Evolutionary conservation across 2,113 vertebrate species (phyloP).

Genomic region (Nibea albiflora): DNA sequence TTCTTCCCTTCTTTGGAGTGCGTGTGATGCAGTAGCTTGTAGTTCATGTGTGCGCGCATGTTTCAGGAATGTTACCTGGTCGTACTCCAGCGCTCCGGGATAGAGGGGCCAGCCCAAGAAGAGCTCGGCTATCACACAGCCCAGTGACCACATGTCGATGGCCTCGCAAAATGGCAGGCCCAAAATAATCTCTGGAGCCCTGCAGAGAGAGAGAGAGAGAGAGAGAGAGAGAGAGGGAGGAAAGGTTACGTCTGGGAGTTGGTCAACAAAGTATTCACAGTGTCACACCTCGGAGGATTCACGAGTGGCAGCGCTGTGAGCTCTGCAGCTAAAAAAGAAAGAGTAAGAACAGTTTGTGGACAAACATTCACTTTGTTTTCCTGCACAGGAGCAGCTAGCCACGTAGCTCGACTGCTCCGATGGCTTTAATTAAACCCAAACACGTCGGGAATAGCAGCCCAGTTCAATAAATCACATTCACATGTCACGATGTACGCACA

Average conservation of each 20-base stretch:
- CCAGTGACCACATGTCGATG: conserved; percentile 99
- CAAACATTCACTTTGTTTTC: too few species aligned
- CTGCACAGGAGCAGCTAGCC: too few species aligned
- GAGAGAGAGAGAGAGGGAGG: conserved; percentile 14
- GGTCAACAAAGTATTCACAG: not conserved
- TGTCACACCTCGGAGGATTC: not conserved
- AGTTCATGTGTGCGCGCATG: not conserved
- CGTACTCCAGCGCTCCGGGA: conserved; percentile 97
- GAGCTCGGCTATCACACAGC: conserved; percentile 97
- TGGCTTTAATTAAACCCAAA: too few species aligned
- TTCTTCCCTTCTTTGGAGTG: not conserved
- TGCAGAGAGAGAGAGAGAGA: conserved; percentile 80
- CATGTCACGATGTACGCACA: too few species aligned
- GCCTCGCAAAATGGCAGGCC: conserved; percentile 98
- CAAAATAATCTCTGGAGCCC: conserved; percentile 99
- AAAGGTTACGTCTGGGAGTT: conserved; percentile 28
- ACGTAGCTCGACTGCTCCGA: too few species aligned
- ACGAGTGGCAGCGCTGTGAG: not conserved
- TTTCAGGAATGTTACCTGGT: conserved; percentile 88
- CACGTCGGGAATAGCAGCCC: too few species aligned
- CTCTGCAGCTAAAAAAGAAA: not conserved
- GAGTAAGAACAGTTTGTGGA: not conserved
- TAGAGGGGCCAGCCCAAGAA: conserved; percentile 98
- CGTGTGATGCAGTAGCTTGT: not conserved
- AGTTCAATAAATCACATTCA: too few species aligned